These are phyloP conservation scores for Pygoscelis adeliae DNA, from an alignment of 2,113 vertebrate genomes.

Conservation along the genomic window DNA sequence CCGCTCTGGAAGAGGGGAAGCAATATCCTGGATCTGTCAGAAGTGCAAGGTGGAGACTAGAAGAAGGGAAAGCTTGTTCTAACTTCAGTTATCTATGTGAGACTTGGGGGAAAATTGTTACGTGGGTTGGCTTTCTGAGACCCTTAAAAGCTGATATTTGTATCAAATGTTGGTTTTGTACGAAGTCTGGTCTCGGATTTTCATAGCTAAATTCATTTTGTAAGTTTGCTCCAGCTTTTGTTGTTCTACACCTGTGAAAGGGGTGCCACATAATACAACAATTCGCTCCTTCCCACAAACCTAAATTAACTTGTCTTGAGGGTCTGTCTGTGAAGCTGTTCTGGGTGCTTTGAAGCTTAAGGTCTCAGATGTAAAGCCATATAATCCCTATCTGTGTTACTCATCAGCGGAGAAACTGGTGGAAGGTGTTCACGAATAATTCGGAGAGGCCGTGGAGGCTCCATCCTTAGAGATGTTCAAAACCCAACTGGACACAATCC, in stretches of 20 bases:
- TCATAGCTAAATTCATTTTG: fast-evolving
- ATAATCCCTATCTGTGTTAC: not conserved
- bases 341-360: not conserved
- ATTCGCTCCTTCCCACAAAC: not conserved
- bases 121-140: not conserved
- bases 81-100: not conserved
- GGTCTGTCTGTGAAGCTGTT: not conserved
- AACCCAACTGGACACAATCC: not conserved
- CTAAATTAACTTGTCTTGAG: too few relatives aligned
- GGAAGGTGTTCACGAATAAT: not conserved
- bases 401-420: not conserved
- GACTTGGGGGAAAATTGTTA: fast-evolving
- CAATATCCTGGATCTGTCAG: not conserved
- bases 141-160: not conserved
- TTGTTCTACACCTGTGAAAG: fast-evolving
- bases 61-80: not conserved
- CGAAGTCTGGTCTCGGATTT: fast-evolving
- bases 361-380: too few relatives aligned
- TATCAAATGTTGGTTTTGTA: not conserved
- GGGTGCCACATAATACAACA: not conserved
- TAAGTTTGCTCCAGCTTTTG: not conserved
- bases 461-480: not conserved
- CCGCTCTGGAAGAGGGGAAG: not conserved
- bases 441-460: fast-evolving
- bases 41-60: not conserved